Evolutionary conservation across 1,140 invertebrate genomes (phyloP), one percentile per base, ranked within the genome.

Genomic region (Pristionchus pacificus): DNA sequence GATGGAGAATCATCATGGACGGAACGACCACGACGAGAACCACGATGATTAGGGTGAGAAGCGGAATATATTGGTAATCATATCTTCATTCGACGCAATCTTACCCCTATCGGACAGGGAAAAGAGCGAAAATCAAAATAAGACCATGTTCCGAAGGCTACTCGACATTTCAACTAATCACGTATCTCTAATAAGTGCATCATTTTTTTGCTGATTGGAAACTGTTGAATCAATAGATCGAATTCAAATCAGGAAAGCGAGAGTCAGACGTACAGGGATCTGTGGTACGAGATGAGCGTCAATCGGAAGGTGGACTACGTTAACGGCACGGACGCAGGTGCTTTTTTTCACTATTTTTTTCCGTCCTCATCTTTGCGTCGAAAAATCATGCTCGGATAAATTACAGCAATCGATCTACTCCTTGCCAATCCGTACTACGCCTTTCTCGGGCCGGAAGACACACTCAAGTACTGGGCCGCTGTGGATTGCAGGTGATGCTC

Each of bases 11-110:
- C 27, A 61, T 76, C 1, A 76, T 76, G 74, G 75, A 76, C 67
- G 68, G 64, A 49, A 76, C 71, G 24, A 76, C 75, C 1, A 63
- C 57, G n/a, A 75, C 75, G 15, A 67, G 75, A 28, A 76, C 74
- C 1, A 68, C 76, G 61, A 76, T 76, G 75, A 76, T 76, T 59
- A 74, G 74, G 29, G 75, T 76, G 31, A 68, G 68, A n/a, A n/a
- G n/a, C n/a, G n/a, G n/a, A n/a, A n/a, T n/a, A n/a, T n/a, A n/a
- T n/a, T n/a, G n/a, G n/a, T n/a, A n/a, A n/a, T n/a, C n/a, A n/a
- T n/a, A n/a, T n/a, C n/a, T n/a, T n/a, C n/a, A n/a, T n/a, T n/a
- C n/a, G n/a, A n/a, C n/a, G n/a, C n/a, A n/a, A n/a, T n/a, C n/a
- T n/a, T n/a, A n/a, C n/a, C n/a, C n/a, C n/a, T n/a, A n/a, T n/a